phyloP scores from a whole-genome alignment of 2,888 invertebrate species.

The Embidobia sp. region DNA sequence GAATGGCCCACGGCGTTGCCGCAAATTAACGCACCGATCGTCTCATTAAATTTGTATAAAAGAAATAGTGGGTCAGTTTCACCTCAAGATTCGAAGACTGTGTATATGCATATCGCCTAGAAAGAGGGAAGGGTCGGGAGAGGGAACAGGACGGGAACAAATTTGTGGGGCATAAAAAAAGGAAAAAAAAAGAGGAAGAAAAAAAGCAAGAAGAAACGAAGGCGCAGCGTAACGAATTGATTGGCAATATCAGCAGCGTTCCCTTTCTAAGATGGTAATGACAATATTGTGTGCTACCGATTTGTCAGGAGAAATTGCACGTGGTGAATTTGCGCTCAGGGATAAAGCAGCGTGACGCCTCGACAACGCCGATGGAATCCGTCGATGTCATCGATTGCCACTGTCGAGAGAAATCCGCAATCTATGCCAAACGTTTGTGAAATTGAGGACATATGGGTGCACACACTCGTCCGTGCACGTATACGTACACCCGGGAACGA shows the following conservation, averaged over 20 bases:
- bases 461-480: conserved; percentile 42
- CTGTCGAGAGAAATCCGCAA: conserved; percentile 75
- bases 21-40: conserved; percentile 24
- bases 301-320: conserved; percentile 63
- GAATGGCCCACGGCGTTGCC: conserved; percentile 30
- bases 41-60: conserved; percentile 43
- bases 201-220: not conserved
- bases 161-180: no score
- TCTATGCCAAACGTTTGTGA: conserved; percentile 79
- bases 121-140: not conserved
- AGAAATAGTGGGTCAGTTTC: conserved; percentile 56
- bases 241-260: conserved; percentile 8
- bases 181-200: no score
- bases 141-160: not conserved
- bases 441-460: conserved; percentile 75
- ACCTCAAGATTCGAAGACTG: conserved; percentile 27
- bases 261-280: conserved; percentile 57
- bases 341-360: conserved; percentile 58
- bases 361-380: conserved; percentile 51
- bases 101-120: conserved; percentile 20
- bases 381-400: conserved; percentile 64
- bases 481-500: conserved; percentile 20
- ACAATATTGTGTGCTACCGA: conserved; percentile 55
- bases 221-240: conserved; percentile 6
- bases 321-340: conserved; percentile 47